These are phyloP conservation scores for Burhinus oedicnemus DNA, from an alignment of 2,113 vertebrate genomes.

Conservation along the genomic window DNA sequence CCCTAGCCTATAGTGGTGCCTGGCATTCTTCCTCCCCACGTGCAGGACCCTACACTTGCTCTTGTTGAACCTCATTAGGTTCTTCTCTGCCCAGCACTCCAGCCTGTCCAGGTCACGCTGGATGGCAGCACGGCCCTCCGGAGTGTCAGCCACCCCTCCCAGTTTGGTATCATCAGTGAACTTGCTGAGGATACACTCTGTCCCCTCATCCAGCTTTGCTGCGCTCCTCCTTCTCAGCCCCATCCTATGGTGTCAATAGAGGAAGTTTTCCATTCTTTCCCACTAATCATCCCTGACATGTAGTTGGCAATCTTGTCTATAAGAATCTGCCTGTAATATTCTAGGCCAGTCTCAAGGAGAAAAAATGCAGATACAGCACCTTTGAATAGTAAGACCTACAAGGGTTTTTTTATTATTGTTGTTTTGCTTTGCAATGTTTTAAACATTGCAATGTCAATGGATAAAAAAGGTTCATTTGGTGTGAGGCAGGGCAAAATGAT, in stretches of 20 bases:
- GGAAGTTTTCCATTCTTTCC: constrained; percentile 3
- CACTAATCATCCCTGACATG: neutral
- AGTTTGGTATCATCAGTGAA: too few species aligned
- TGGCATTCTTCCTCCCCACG: too few species aligned
- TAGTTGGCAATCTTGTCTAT: neutral
- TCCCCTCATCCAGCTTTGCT: too few species aligned
- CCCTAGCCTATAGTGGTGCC: too few species aligned
- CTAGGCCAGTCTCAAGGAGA: neutral
- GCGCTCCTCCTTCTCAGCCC: neutral
- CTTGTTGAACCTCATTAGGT: too few species aligned
- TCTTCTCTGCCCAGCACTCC: too few species aligned
- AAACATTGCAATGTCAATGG: neutral
- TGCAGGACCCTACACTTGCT: too few species aligned
- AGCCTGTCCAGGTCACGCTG: too few species aligned
- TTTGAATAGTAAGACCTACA: neutral
- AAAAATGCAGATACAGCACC: neutral
- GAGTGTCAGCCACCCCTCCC: too few species aligned
- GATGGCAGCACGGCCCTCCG: too few species aligned
- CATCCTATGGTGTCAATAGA: neutral
- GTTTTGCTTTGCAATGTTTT: neutral
- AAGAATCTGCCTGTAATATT: neutral
- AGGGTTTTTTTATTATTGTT: accelerated
- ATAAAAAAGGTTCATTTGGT: neutral
- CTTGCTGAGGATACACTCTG: too few species aligned
- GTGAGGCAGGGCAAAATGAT: neutral